Evolutionary conservation across 2,888 invertebrate species (phyloP).

Genomic region (Leptinotarsa peninsularis): DNA sequence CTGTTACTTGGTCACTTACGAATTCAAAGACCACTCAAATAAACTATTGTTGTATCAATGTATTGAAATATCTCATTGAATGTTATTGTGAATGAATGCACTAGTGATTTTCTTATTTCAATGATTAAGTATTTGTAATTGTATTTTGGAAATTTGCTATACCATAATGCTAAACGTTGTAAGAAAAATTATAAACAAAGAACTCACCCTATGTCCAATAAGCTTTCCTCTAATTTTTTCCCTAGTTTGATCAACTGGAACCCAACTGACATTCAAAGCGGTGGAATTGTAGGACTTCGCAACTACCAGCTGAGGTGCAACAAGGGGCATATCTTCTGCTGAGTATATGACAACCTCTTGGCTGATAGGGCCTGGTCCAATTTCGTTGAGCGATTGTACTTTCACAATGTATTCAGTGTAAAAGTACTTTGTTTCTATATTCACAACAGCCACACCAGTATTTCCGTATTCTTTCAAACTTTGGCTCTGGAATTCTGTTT

Average conservation of each 20-base stretch:
- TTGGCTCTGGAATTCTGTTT: constrained; percentile 81
- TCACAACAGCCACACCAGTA: constrained; percentile 82
- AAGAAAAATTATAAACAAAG: too few species aligned
- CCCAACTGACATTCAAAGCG: constrained; percentile 91
- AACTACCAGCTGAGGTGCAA: constrained; percentile 85
- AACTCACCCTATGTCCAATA: constrained; percentile 85
- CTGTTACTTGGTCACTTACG: too few species aligned
- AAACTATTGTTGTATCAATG: too few species aligned
- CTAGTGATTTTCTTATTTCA: too few species aligned
- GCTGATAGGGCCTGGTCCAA: constrained; percentile 87
- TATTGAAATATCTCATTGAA: too few species aligned
- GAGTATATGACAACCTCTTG: constrained; percentile 81
- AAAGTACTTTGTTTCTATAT: constrained; percentile 78
- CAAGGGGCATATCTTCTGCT: constrained; percentile 93
- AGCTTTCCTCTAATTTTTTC: constrained; percentile 89
- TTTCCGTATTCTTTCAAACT: constrained; percentile 81
- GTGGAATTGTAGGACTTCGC: constrained; percentile 91
- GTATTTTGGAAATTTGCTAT: too few species aligned
- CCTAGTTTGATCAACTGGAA: constrained; percentile 85
- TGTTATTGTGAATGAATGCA: too few species aligned
- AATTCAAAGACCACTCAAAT: too few species aligned
- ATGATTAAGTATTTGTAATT: too few species aligned
- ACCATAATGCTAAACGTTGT: too few species aligned
- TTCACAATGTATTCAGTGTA: constrained; percentile 88
- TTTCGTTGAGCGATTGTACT: constrained; percentile 82